phyloP scores from a whole-genome alignment of 2,113 vertebrate genomes.

The Theropithecus gelada region DNA sequence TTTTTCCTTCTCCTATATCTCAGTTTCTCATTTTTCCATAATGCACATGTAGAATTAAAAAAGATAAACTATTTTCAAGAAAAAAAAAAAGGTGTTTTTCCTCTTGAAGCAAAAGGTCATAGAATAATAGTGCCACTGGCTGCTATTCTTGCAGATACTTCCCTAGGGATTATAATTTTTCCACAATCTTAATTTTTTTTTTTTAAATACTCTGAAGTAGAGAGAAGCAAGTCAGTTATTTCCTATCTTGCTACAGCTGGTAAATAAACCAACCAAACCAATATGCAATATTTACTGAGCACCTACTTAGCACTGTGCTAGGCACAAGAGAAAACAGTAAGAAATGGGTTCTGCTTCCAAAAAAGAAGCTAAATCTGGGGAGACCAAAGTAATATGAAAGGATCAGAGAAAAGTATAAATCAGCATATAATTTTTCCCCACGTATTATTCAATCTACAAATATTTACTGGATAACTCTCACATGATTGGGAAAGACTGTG shows the following conservation, averaged over 20 bases:
- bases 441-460: background rate
- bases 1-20: background rate
- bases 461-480: background rate
- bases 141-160: background rate
- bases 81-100: background rate
- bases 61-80: background rate
- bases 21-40: background rate
- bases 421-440: background rate
- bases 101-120: background rate
- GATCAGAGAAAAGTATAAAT: background rate
- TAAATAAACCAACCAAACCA: background rate
- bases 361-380: background rate
- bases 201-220: background rate
- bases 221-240: background rate
- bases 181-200: background rate
- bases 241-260: background rate
- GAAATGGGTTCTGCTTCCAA: background rate
- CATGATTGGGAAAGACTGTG: background rate
- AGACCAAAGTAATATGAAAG: slow-evolving; percentile 22
- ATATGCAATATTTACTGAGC: background rate
- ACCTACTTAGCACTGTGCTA: background rate
- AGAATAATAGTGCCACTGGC: background rate
- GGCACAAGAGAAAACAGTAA: background rate
- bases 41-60: background rate
- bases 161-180: background rate